Evolutionary conservation across 2,797 vertebrate genomes (phyloP).

Genomic region (Macroramphosus scolopax): DNA sequence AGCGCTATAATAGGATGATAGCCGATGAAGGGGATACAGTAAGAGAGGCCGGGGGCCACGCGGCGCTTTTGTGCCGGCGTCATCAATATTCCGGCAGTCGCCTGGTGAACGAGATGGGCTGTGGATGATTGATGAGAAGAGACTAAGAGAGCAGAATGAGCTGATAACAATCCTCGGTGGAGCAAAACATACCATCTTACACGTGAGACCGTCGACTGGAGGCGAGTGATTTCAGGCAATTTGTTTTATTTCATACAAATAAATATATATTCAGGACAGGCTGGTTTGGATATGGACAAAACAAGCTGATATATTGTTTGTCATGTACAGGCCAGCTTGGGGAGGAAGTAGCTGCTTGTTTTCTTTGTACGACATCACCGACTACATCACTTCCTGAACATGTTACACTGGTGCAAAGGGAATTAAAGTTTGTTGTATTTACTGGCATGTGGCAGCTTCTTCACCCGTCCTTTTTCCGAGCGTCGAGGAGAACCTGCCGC

Average conservation of each 20-base stretch:
- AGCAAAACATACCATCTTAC: conserved; percentile 36
- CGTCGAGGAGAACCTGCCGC: too few relatives aligned
- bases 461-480: too few relatives aligned
- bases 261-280: conserved; percentile 22
- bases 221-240: conserved; percentile 36
- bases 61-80: conserved; percentile 54
- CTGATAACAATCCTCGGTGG: conserved; percentile 38
- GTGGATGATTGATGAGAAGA: conserved; percentile 61
- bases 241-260: conserved; percentile 35
- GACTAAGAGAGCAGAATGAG: conserved; percentile 44
- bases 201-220: conserved; percentile 26
- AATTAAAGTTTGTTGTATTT: too few relatives aligned
- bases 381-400: background rate
- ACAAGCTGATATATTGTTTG: too few relatives aligned
- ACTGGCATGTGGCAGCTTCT: too few relatives aligned
- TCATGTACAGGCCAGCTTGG: too few relatives aligned
- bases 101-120: conserved; percentile 36
- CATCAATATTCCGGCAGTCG: conserved; percentile 63
- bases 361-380: too few relatives aligned
- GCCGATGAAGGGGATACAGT: conserved; percentile 38
- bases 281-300: too few relatives aligned
- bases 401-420: background rate
- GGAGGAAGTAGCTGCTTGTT: too few relatives aligned
- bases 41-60: conserved; percentile 20
- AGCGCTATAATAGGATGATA: conserved; percentile 50